These are phyloP conservation scores for Nomada lathburiana DNA, from an alignment of 2,888 invertebrate genomes.

Conservation along the genomic window DNA sequence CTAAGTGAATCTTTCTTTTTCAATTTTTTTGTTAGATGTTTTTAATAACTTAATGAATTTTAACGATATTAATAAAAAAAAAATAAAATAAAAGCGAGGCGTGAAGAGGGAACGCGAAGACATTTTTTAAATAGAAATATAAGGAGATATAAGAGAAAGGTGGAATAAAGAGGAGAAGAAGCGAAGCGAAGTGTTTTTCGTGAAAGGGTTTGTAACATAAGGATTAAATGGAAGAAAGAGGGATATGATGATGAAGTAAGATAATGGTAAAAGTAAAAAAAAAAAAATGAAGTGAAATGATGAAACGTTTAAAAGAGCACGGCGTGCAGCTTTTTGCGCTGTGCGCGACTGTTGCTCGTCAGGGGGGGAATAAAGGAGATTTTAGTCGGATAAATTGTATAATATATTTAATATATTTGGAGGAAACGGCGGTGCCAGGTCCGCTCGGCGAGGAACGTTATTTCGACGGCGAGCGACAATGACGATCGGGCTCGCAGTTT, in stretches of 20 bases:
- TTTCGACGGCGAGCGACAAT: constrained; percentile 54
- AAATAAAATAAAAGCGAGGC: constrained; percentile 19
- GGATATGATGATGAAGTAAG: constrained; percentile 46
- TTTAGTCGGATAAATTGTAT: constrained; percentile 83
- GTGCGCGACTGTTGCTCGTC: constrained; percentile 67
- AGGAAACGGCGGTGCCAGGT: constrained; percentile 74
- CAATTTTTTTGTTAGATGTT: constrained; percentile 82
- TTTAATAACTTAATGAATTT: constrained; percentile 83
- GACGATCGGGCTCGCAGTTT: constrained; percentile 79
- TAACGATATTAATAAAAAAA: constrained; percentile 78
- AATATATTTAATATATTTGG: constrained; percentile 84
- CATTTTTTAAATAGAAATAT: constrained; percentile 75
- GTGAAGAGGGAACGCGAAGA: constrained; percentile 69
- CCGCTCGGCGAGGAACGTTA: constrained; percentile 59
- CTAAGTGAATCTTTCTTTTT: constrained; percentile 81
- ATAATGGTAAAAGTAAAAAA: constrained; percentile 60
- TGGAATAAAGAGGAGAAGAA: constrained; percentile 38
- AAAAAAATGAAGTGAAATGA: constrained; percentile 46
- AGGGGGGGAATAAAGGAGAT: constrained; percentile 77
- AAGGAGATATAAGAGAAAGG: constrained; percentile 47
- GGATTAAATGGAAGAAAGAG: constrained; percentile 47
- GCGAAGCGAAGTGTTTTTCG: constrained; percentile 66
- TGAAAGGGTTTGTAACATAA: constrained; percentile 62
- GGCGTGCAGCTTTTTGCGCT: constrained; percentile 81
- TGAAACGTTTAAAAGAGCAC: constrained; percentile 65